A percentile compares a stretch with the other conserved stretches of the same genome.
These are phyloP conservation scores for Cotesia congregata DNA, from an alignment of 2,888 invertebrate genomes.

Conservation along the genomic window DNA sequence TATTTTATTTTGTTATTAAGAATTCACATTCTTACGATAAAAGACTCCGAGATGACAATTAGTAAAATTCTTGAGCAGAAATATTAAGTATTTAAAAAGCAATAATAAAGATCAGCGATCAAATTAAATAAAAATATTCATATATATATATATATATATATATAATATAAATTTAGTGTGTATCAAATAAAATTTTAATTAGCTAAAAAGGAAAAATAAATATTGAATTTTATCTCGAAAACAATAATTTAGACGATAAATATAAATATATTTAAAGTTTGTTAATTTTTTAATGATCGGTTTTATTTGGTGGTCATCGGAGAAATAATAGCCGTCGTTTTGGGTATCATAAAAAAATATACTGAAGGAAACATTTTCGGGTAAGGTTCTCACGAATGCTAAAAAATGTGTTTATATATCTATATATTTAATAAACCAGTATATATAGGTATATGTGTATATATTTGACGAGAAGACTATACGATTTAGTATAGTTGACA, in stretches of 20 bases:
- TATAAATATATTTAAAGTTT: not conserved
- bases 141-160: not conserved
- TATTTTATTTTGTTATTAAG: not conserved
- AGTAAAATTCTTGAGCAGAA: not conserved
- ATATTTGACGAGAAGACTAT: conserved; percentile 26
- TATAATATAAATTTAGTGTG: not conserved
- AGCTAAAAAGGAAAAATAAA: not conserved
- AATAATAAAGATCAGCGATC: not conserved
- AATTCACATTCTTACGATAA: not conserved
- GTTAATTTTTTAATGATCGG: conserved; percentile 5
- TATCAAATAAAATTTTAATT: not conserved
- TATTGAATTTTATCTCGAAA: not conserved
- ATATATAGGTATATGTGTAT: conserved; percentile 49
- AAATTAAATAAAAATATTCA: not conserved
- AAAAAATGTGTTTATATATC: conserved; percentile 49
- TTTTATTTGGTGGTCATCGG: not conserved
- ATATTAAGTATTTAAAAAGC: not conserved
- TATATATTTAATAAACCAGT: not conserved
- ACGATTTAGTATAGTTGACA: conserved; percentile 52
- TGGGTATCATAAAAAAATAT: conserved; percentile 16
- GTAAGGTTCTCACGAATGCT: conserved; percentile 5
- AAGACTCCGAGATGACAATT: not conserved
- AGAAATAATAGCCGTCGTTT: conserved; percentile 15
- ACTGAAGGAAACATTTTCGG: conserved; percentile 3
- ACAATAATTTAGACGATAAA: conserved; percentile 13